Percentiles rank a stretch among this genome's conserved stretches.
Conservation (phyloP, 2,888 invertebrate species). For the Vanessa cardui region DNA sequence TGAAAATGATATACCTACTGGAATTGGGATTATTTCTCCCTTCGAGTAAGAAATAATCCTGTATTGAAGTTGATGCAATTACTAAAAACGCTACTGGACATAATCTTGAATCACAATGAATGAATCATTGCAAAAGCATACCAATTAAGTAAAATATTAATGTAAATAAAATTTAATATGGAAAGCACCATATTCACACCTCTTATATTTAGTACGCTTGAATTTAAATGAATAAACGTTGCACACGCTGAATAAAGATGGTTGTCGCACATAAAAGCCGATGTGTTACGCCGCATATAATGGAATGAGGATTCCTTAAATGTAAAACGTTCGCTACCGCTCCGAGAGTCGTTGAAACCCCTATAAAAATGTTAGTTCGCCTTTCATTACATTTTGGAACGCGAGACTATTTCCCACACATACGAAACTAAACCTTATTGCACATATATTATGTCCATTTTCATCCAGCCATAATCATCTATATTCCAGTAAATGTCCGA, state of each 20-base stretch:
- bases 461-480: constrained; percentile 44
- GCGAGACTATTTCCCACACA: constrained; percentile 48
- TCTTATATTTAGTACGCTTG: constrained; percentile 37
- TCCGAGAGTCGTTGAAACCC: constrained; percentile 76
- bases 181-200: constrained; percentile 29
- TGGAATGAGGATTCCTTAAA: constrained; percentile 78
- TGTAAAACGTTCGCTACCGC: constrained; percentile 74
- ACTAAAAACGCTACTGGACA: no score
- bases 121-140: constrained; percentile 2
- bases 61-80: no score
- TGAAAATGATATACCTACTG: no score
- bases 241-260: constrained; percentile 58
- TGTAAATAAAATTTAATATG: constrained; percentile 4
- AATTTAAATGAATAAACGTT: constrained; percentile 48
- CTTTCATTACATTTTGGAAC: constrained; percentile 76
- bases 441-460: constrained; percentile 44
- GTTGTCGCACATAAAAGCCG: constrained; percentile 66
- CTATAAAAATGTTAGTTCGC: constrained; percentile 80
- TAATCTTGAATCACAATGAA: neutral
- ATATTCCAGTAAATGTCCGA: constrained; percentile 64
- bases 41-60: no score
- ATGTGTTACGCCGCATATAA: constrained; percentile 74
- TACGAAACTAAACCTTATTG: constrained; percentile 51
- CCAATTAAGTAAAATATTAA: constrained; percentile 6
- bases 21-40: no score